A percentile compares a stretch with the other conserved stretches of the same genome.
Evolutionary conservation across 2,888 invertebrate genomes (phyloP).

Genomic region (Nomada lathburiana): DNA sequence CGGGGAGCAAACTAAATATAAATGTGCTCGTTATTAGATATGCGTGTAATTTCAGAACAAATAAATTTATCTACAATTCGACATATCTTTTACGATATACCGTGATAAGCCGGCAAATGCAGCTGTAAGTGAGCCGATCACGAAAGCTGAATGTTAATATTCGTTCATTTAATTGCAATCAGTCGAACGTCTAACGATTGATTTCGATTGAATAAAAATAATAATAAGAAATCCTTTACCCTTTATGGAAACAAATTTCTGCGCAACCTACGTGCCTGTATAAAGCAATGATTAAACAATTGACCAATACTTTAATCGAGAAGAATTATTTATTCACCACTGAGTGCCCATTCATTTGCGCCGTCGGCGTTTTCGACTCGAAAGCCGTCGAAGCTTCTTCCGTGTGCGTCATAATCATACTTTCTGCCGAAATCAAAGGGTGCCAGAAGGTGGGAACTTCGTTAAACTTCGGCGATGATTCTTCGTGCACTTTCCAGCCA

Average conservation of each 20-base stretch:
- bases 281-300: background rate
- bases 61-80: slow-evolving; percentile 45
- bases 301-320: background rate
- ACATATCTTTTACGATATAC: slow-evolving; percentile 42
- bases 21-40: slow-evolving; percentile 44
- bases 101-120: slow-evolving; percentile 24
- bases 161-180: background rate
- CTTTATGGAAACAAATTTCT: too few relatives aligned
- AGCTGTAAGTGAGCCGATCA: slow-evolving; percentile 26
- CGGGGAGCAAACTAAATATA: slow-evolving; percentile 47
- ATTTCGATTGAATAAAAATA: background rate
- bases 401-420: slow-evolving; percentile 66
- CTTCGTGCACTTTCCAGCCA: slow-evolving; percentile 15
- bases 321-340: slow-evolving; percentile 65
- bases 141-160: slow-evolving; percentile 5
- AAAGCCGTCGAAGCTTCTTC: slow-evolving; percentile 62
- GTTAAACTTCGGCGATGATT: slow-evolving; percentile 10
- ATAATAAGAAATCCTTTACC: background rate
- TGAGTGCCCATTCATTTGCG: slow-evolving; percentile 68
- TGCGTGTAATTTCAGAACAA: slow-evolving; percentile 53
- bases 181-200: background rate
- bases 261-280: too few relatives aligned
- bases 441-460: slow-evolving; percentile 15
- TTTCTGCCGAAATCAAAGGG: background rate
- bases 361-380: slow-evolving; percentile 62